These are phyloP conservation scores for Helarctos malayanus DNA, from an alignment of 2,797 vertebrate genomes.

Conservation along the genomic window DNA sequence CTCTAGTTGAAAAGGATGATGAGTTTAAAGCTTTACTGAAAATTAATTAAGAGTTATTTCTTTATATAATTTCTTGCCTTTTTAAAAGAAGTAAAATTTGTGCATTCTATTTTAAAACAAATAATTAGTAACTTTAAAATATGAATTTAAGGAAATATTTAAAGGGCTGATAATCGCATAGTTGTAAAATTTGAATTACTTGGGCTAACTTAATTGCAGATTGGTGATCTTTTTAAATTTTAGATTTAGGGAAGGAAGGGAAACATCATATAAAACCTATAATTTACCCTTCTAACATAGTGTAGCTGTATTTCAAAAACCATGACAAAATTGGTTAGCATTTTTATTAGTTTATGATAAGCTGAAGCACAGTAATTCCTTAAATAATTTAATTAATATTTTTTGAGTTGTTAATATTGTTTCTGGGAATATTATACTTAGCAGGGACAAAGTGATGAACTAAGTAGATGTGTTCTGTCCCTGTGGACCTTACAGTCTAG, in stretches of 20 bases:
- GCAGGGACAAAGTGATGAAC: neutral
- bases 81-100: constrained; percentile 52
- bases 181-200: neutral
- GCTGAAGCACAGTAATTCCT: neutral
- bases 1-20: constrained; percentile 57
- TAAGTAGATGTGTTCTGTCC: neutral
- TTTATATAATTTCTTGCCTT: constrained; percentile 23
- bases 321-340: neutral
- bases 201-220: neutral
- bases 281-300: neutral
- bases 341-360: neutral
- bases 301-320: neutral
- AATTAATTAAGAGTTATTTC: constrained; percentile 59
- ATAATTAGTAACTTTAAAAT: neutral
- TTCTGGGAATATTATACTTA: constrained; percentile 40
- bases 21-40: constrained; percentile 57
- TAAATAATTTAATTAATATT: constrained; percentile 30
- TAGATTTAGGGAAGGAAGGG: neutral
- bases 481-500: neutral
- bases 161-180: neutral
- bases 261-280: neutral
- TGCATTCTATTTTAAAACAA: neutral
- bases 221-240: neutral
- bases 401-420: constrained; percentile 26
- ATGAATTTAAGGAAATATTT: neutral